These are phyloP conservation scores for Scylla paramamosain DNA, from an alignment of 1,140 invertebrate species.

Conservation along the genomic window DNA sequence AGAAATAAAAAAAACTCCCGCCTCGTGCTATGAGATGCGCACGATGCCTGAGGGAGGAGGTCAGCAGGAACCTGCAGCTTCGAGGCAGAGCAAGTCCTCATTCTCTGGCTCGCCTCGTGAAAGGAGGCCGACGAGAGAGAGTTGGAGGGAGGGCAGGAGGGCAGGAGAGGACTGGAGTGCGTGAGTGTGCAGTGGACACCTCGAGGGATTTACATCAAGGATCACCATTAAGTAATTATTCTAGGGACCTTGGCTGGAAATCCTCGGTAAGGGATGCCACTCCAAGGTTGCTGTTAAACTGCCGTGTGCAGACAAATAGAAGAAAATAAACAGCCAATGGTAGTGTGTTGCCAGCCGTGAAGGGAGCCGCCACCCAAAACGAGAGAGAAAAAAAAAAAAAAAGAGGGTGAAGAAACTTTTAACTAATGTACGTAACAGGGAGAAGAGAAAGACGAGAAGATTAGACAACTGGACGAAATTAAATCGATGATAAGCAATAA, in stretches of 20 bases:
- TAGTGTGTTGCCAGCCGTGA: too few relatives aligned
- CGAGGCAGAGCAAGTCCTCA: not conserved
- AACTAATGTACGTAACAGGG: too few relatives aligned
- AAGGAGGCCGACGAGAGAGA: not conserved
- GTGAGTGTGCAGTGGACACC: not conserved
- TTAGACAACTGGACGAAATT: too few relatives aligned
- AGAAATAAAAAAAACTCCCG: too few relatives aligned
- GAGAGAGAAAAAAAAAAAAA: too few relatives aligned
- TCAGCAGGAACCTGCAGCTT: not conserved
- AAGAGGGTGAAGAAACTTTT: too few relatives aligned
- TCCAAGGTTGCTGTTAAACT: not conserved
- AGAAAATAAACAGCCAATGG: not conserved
- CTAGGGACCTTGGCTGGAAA: not conserved
- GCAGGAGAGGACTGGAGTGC: not conserved
- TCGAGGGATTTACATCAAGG: not conserved
- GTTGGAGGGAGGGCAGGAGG: constrained; percentile 3
- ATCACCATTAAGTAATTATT: too few relatives aligned
- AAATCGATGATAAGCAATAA: too few relatives aligned
- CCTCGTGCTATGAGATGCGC: too few relatives aligned
- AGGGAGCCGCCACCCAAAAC: too few relatives aligned
- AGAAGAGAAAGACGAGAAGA: too few relatives aligned
- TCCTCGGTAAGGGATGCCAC: not conserved
- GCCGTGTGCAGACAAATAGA: not conserved
- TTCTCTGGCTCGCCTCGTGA: not conserved
- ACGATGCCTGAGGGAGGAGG: not conserved